Conservation (phyloP, 92 coral and sea anemone species). For the Ricordea florida region DNA sequence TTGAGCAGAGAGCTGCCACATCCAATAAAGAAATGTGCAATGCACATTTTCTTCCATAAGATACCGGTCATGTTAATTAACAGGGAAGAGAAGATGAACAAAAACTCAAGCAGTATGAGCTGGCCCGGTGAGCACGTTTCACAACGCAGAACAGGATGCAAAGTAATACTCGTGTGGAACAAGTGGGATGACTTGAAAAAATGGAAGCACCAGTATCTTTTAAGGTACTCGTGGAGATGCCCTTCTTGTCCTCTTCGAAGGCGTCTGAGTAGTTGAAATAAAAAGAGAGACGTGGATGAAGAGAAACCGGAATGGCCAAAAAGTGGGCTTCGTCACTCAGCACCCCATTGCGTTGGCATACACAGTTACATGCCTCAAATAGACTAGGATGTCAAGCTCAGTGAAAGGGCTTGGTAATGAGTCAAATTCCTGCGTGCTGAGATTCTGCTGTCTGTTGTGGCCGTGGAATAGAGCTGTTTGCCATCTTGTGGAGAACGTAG, state of each 20-base stretch:
- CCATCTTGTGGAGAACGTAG: too few relatives aligned
- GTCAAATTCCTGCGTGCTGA: too few relatives aligned
- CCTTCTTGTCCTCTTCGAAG: background rate
- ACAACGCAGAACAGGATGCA: background rate
- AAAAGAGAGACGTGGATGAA: background rate
- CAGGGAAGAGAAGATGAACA: background rate
- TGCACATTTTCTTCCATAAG: background rate
- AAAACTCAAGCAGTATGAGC: background rate
- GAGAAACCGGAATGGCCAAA: background rate
- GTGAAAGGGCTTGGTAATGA: too few relatives aligned
- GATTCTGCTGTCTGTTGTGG: too few relatives aligned
- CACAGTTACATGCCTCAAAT: too few relatives aligned
- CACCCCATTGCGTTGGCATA: constrained; percentile 22
- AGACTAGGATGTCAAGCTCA: too few relatives aligned
- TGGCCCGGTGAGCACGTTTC: constrained; percentile 3
- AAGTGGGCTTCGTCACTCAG: constrained; percentile 21
- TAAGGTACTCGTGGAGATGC: background rate
- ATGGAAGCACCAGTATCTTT: background rate
- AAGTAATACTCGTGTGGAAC: background rate
- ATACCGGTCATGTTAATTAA: too few relatives aligned
- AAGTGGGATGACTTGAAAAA: background rate
- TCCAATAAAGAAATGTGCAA: background rate
- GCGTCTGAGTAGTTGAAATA: background rate
- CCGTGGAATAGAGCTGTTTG: too few relatives aligned
- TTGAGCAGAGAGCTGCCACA: background rate